These are phyloP conservation scores for Papilio aristodemus DNA, from an alignment of 1,140 invertebrate genomes.

Conservation along the genomic window DNA sequence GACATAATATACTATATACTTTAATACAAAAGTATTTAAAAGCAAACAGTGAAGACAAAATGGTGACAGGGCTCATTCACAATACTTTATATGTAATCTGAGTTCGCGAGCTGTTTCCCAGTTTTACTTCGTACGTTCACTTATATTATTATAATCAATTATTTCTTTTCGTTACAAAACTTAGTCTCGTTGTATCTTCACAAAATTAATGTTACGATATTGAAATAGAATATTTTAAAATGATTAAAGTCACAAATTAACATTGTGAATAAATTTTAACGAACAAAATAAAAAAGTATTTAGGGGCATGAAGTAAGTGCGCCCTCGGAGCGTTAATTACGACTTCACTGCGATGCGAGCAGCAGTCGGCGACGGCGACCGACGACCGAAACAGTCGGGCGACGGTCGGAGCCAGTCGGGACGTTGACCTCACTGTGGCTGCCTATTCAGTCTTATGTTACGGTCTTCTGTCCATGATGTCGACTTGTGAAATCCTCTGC, in stretches of 20 bases:
- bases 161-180: too few species aligned
- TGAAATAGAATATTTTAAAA: background rate
- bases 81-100: too few species aligned
- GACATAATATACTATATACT: too few species aligned
- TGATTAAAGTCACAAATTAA: slow-evolving; percentile 12
- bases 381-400: background rate
- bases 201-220: background rate
- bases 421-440: background rate
- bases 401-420: background rate
- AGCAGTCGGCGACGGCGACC: background rate
- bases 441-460: too few species aligned
- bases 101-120: too few species aligned
- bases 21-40: too few species aligned
- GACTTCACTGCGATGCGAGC: background rate
- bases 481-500: too few species aligned
- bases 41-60: too few species aligned
- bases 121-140: too few species aligned
- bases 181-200: too few species aligned
- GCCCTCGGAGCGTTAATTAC: slow-evolving; percentile 7
- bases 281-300: slow-evolving; percentile 16
- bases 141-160: background rate
- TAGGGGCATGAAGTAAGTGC: slow-evolving; percentile 1
- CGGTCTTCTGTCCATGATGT: too few species aligned
- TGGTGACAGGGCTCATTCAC: too few species aligned
- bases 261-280: background rate